phyloP scores from a whole-genome alignment of 2,888 invertebrate species.

The Hylaea fasciaria region DNA sequence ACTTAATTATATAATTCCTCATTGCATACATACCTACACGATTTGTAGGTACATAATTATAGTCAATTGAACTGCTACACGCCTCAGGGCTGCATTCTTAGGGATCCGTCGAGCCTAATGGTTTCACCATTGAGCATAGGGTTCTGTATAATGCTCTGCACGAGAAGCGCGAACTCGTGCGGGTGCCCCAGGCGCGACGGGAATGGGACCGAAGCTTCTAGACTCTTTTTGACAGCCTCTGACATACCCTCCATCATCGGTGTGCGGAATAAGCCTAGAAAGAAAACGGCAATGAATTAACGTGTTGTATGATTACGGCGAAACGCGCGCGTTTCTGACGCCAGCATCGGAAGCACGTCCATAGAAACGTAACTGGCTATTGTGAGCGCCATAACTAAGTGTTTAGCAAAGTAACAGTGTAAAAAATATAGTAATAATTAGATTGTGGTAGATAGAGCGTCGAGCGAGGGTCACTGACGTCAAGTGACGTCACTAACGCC shows the following conservation, averaged over 20 bases:
- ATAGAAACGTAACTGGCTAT: too few species aligned
- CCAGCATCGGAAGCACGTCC: too few species aligned
- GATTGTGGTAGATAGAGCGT: too few species aligned
- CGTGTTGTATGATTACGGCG: neutral
- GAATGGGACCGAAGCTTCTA: conserved; percentile 82
- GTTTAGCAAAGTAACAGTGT: too few species aligned
- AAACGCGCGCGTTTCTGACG: too few species aligned
- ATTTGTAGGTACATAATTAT: neutral
- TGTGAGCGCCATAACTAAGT: too few species aligned
- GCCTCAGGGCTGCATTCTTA: conserved; percentile 83
- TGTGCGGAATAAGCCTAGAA: conserved; percentile 83
- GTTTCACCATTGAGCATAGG: conserved; percentile 85
- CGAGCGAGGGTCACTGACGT: too few species aligned
- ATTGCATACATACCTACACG: too few species aligned
- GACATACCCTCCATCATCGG: conserved; percentile 80
- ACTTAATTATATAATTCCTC: too few species aligned
- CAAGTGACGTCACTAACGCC: too few species aligned
- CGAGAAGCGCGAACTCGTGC: conserved; percentile 82
- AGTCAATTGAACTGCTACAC: conserved; percentile 16
- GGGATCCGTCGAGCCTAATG: conserved; percentile 84
- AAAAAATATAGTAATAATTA: too few species aligned
- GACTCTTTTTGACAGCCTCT: conserved; percentile 75
- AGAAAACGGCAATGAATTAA: conserved; percentile 2
- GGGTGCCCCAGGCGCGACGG: conserved; percentile 82
- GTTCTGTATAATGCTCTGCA: conserved; percentile 83